phyloP scores from a whole-genome alignment of 1,140 invertebrate species.

The Drosophila nigromelanica region DNA sequence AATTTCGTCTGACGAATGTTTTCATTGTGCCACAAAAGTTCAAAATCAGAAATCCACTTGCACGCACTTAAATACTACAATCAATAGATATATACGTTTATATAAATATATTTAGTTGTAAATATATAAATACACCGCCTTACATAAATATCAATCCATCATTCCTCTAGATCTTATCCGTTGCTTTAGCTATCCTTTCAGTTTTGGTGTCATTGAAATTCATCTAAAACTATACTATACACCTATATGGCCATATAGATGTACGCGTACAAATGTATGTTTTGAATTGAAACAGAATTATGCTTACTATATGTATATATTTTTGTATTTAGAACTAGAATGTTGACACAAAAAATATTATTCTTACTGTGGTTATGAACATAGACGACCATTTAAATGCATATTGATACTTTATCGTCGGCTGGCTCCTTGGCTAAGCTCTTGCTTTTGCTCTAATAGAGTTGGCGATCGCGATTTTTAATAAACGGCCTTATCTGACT shows the following conservation, averaged over 20 bases:
- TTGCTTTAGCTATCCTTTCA: too few species aligned
- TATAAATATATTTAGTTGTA: constrained; percentile 66
- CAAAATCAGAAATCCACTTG: constrained; percentile 43
- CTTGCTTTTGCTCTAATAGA: background rate
- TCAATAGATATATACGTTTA: constrained; percentile 63
- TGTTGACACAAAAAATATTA: background rate
- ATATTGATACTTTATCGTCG: constrained; percentile 16
- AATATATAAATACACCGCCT: constrained; percentile 59
- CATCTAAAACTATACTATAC: constrained; percentile 41
- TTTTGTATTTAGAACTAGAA: too few species aligned
- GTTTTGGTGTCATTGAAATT: constrained; percentile 14
- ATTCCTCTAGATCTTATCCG: too few species aligned
- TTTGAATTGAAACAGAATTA: too few species aligned
- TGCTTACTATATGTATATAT: too few species aligned
- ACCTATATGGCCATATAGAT: too few species aligned
- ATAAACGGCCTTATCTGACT: background rate
- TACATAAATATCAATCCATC: constrained; percentile 56
- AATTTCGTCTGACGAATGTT: constrained; percentile 65
- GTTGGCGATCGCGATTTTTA: background rate
- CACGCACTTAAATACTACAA: constrained; percentile 65
- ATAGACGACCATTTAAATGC: constrained; percentile 16
- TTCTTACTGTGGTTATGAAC: background rate
- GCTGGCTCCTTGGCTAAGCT: constrained; percentile 2
- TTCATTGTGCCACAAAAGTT: constrained; percentile 17
- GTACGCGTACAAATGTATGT: too few species aligned